Percentiles rank a stretch among this genome's conserved stretches.
Evolutionary conservation across 2,888 invertebrate species (phyloP).

Genomic region (Heliconius ethilla): DNA sequence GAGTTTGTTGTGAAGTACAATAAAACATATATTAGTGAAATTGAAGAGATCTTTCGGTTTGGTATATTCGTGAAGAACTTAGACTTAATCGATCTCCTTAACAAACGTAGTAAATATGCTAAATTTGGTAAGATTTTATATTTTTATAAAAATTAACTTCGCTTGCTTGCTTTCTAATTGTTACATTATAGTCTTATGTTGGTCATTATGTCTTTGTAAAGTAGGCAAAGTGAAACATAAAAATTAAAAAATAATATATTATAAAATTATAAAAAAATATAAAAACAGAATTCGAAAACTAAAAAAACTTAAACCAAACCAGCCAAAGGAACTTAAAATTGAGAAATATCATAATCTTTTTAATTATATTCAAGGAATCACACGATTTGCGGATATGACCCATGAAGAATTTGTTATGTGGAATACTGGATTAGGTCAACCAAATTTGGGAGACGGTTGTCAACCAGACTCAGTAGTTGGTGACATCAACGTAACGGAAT

Average conservation of each 20-base stretch:
- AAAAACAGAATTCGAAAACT: too few relatives aligned
- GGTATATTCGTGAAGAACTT: slow-evolving; percentile 43
- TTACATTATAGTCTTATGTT: too few relatives aligned
- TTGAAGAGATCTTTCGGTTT: slow-evolving; percentile 88
- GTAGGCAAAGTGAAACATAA: too few relatives aligned
- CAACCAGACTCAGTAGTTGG: background rate
- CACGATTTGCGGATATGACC: slow-evolving; percentile 45
- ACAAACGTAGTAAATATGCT: slow-evolving; percentile 31
- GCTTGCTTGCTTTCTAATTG: too few relatives aligned
- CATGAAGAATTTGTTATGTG: slow-evolving; percentile 39
- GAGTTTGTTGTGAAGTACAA: slow-evolving; percentile 38
- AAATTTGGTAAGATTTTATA: slow-evolving; percentile 39
- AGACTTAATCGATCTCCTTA: slow-evolving; percentile 37
- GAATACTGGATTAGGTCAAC: background rate
- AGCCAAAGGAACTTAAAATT: too few relatives aligned
- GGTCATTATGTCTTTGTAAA: too few relatives aligned
- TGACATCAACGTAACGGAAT: background rate
- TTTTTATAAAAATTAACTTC: background rate
- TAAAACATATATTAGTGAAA: slow-evolving; percentile 63
- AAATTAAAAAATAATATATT: too few relatives aligned
- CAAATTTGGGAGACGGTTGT: slow-evolving; percentile 44
- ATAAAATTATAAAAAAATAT: too few relatives aligned
- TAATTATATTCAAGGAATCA: background rate
- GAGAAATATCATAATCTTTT: too few relatives aligned
- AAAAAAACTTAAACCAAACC: too few relatives aligned